Evolutionary conservation across 2,888 invertebrate species (phyloP).

Genomic region (Drosophila peninsularis): DNA sequence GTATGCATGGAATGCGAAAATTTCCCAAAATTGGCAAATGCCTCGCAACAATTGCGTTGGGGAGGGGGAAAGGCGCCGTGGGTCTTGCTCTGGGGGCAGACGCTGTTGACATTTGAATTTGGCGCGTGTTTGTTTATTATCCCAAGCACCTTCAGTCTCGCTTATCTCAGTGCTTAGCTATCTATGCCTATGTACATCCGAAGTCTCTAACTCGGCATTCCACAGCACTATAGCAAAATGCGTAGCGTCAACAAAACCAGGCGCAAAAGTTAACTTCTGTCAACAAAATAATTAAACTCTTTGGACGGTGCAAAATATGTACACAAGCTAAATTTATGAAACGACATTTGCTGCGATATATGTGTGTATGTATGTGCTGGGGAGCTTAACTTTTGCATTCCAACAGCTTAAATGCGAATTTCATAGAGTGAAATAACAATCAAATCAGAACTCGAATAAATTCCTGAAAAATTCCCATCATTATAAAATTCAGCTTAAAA

Average conservation of each 20-base stretch:
- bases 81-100: constrained; percentile 33
- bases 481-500: not conserved
- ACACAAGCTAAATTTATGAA: constrained; percentile 40
- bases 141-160: constrained; percentile 55
- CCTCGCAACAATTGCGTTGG: constrained; percentile 12
- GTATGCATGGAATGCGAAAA: constrained; percentile 68
- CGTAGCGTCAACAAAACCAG: constrained; percentile 50
- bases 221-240: constrained; percentile 54
- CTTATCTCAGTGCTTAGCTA: constrained; percentile 37
- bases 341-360: constrained; percentile 9
- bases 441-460: not conserved
- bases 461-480: not conserved
- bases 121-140: constrained; percentile 63
- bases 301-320: constrained; percentile 56
- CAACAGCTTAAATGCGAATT: constrained; percentile 1
- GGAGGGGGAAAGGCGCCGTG: not conserved
- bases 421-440: not conserved
- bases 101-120: constrained; percentile 71
- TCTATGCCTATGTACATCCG: constrained; percentile 26
- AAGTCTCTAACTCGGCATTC: constrained; percentile 61
- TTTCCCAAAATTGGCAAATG: constrained; percentile 53
- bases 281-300: constrained; percentile 75
- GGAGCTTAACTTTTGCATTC: constrained; percentile 16
- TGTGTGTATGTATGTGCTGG: not conserved
- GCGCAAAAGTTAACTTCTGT: constrained; percentile 69